Conservation (phyloP, 2,797 vertebrate species). For the Pogonophryne albipinna region DNA sequence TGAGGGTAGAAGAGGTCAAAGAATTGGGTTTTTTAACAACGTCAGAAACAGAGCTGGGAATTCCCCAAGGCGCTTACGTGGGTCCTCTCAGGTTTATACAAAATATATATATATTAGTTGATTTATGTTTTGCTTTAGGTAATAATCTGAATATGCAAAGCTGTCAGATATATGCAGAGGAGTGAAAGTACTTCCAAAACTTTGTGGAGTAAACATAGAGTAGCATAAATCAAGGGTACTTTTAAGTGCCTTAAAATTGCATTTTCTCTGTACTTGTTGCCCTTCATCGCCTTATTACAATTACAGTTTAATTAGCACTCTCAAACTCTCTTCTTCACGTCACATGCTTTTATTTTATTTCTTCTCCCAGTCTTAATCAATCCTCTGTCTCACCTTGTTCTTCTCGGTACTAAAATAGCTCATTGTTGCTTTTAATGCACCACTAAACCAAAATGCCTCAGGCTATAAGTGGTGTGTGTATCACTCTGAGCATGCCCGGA, state of each 20-base stretch:
- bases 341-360: background rate
- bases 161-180: no score
- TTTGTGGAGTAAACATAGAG: no score
- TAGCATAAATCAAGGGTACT: no score
- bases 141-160: no score
- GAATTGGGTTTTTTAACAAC: constrained; percentile 34
- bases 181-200: no score
- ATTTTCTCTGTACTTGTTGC: background rate
- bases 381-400: constrained; percentile 8
- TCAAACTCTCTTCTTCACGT: constrained; percentile 3
- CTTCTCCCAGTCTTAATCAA: constrained; percentile 13
- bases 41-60: constrained; percentile 44
- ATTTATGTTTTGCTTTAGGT: no score
- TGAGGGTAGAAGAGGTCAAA: constrained; percentile 8
- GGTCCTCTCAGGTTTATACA: background rate
- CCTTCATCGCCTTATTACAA: no score
- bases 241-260: no score
- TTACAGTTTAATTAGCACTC: background rate
- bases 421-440: constrained; percentile 43
- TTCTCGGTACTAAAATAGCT: constrained; percentile 57
- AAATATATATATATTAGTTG: no score
- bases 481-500: constrained; percentile 55
- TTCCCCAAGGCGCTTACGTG: constrained; percentile 31
- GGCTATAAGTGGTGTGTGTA: constrained; percentile 49
- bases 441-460: constrained; percentile 51